Evolutionary conservation across 2,888 invertebrate species (phyloP).

Genomic region (Leptinotarsa juncta): DNA sequence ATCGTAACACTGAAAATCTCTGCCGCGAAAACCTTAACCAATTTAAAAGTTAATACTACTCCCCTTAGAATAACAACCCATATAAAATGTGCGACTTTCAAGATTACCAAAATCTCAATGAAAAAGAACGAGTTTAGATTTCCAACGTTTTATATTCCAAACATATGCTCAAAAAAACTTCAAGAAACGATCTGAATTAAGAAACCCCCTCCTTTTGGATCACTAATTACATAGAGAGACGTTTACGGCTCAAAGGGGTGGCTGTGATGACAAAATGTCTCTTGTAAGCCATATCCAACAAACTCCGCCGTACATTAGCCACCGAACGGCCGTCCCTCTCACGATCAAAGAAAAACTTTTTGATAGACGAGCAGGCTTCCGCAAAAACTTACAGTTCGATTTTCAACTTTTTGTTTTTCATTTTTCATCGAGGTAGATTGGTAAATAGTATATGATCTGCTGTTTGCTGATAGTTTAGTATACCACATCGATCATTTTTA

Average conservation of each 20-base stretch:
- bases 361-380: neutral
- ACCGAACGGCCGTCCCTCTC: neutral
- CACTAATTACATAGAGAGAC: slow-evolving; percentile 58
- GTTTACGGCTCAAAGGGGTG: slow-evolving; percentile 57
- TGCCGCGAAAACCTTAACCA: no score
- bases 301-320: slow-evolving; percentile 22
- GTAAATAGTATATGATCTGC: no score
- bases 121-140: neutral
- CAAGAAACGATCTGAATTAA: slow-evolving; percentile 52
- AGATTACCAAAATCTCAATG: neutral
- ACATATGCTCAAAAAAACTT: slow-evolving; percentile 29
- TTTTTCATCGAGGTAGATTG: no score
- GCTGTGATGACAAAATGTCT: slow-evolving; percentile 54
- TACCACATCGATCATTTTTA: no score
- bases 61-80: no score
- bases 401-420: no score
- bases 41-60: no score
- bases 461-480: no score
- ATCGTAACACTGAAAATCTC: no score
- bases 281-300: slow-evolving; percentile 48
- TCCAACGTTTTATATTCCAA: slow-evolving; percentile 25
- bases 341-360: slow-evolving; percentile 10
- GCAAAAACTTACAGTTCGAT: neutral
- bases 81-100: no score
- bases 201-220: slow-evolving; percentile 49